Evolutionary conservation across 2,888 invertebrate species (phyloP).

Genomic region (Deilephila porcellus): DNA sequence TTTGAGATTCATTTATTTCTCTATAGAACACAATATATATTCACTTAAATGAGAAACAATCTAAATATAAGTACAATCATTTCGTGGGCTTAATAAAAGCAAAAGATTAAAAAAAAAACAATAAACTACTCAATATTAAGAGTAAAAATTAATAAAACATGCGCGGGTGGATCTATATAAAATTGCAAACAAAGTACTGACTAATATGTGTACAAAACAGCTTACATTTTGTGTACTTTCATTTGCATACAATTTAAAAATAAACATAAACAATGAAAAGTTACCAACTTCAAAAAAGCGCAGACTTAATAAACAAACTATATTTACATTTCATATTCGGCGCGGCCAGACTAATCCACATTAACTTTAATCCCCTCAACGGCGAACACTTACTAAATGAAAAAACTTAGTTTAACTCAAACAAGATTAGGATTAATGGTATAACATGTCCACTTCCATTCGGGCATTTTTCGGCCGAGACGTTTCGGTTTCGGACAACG

Average conservation of each 20-base stretch:
- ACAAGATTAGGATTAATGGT: slow-evolving; percentile 24
- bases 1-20: too few species aligned
- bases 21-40: too few species aligned
- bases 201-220: too few species aligned
- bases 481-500: background rate
- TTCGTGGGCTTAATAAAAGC: too few species aligned
- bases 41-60: too few species aligned
- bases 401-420: slow-evolving; percentile 10
- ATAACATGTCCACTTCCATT: background rate
- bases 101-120: too few species aligned
- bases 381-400: slow-evolving; percentile 18
- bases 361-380: slow-evolving; percentile 12
- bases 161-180: too few species aligned
- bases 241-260: background rate
- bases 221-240: too few species aligned
- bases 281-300: background rate
- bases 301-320: background rate
- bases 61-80: too few species aligned
- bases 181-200: too few species aligned
- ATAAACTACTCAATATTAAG: too few species aligned
- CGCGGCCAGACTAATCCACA: slow-evolving; percentile 13
- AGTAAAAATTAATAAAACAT: too few species aligned
- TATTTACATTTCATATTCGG: slow-evolving; percentile 17
- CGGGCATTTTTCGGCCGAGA: background rate
- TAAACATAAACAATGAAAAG: background rate